Evolutionary conservation across 2,113 vertebrate species (phyloP).

Genomic region (Fulmarus glacialis): DNA sequence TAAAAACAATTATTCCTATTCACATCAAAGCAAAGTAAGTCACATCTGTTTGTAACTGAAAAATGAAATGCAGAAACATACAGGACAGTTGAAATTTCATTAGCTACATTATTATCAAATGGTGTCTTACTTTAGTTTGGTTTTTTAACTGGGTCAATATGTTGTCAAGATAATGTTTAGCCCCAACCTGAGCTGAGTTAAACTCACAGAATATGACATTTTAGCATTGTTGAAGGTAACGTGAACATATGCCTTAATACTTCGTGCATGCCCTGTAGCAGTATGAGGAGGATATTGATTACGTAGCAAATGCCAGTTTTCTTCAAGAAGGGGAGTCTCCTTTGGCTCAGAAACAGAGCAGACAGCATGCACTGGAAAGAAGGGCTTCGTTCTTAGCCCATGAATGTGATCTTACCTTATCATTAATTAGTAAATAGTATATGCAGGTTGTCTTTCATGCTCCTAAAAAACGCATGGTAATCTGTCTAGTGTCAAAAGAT

Average conservation of each 20-base stretch:
- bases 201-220: neutral
- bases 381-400: neutral
- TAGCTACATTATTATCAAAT: neutral
- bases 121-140: neutral
- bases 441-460: neutral
- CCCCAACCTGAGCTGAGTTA: neutral
- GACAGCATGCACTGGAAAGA: neutral
- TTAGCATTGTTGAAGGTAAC: neutral
- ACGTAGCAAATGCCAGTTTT: neutral
- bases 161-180: neutral
- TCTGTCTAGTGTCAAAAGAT: neutral
- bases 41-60: neutral
- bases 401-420: neutral
- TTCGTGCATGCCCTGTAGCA: neutral
- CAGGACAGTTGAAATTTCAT: neutral
- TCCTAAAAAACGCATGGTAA: neutral
- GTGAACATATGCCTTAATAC: neutral
- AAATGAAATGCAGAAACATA: neutral
- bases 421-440: neutral
- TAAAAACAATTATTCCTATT: slow-evolving; percentile 73
- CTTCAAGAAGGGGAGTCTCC: neutral
- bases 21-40: slow-evolving; percentile 52
- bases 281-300: neutral
- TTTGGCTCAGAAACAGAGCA: neutral
- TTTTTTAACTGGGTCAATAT: neutral